Base-by-base conservation (phyloP, 1,140 invertebrate species). In the Hycleus phaleratus region DNA sequence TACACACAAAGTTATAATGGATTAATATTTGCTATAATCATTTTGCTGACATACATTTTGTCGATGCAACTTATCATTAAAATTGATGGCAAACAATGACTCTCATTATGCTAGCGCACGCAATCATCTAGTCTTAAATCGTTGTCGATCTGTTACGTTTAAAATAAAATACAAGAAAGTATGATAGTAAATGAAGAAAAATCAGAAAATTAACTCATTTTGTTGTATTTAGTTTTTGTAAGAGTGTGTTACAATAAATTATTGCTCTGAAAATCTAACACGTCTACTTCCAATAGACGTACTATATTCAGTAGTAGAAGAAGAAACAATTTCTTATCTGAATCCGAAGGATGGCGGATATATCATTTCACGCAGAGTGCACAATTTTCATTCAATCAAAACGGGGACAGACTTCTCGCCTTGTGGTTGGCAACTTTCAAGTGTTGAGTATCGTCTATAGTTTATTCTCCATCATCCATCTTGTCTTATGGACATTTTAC, bases 301-400 rank as follows among this genome's bases (percentile, higher is more conserved):
- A 11, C 11, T 7, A 9, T 47, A 59, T 45, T 59, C 59, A 62
- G 40, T 52, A 32, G 32, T 32, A 32, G 32, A 32, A 32, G 32
- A 32, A 32, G 32, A 5, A 5, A 7, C 32, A 7, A 32, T 32
- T 57, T 62, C 61, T 57, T 57, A 57, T 57, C 55, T 49, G 46
- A 49, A 49, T 57, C 55, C 38, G 46, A 49, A 57, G 55, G 46
- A 49, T 49, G 53, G 47, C 58, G 51, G 45, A 50, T 55, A 53
- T 60, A 60, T 60, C 46, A 60, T 48, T 59, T 53, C 57, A 59
- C 62, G 62, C 56, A 58, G 58, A 58, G 56, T 64, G 66, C 63
- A 57, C 64, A 66, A 64, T 66, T 65, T 63, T 68, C 64, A 63
- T 65, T 67, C 64, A 59, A 65, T 67, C 63, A 60, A 63, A 66